These are phyloP conservation scores for Pelodytes ibericus DNA, from an alignment of 2,797 vertebrate species.

Conservation along the genomic window DNA sequence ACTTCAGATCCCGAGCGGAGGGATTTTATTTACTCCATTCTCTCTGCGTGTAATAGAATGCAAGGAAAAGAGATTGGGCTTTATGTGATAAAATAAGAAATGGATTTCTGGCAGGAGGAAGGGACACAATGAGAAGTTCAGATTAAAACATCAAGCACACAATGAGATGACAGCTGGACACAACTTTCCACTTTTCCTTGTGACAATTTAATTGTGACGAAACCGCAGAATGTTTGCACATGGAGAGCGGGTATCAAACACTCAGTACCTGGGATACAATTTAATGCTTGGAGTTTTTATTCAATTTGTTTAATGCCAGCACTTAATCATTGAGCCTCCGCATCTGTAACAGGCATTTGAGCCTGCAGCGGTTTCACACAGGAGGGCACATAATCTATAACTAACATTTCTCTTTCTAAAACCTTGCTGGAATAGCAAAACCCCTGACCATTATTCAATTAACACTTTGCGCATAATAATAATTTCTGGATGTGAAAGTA, in stretches of 20 bases:
- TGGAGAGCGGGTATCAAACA: conserved; percentile 69
- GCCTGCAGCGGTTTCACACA: conserved; percentile 60
- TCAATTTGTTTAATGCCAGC: conserved; percentile 82
- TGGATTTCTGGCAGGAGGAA: conserved; percentile 51
- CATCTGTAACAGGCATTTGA: conserved; percentile 62
- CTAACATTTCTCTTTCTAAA: conserved; percentile 70
- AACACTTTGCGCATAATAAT: too few species aligned
- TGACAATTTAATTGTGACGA: conserved; percentile 76
- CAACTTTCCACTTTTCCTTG: conserved; percentile 63
- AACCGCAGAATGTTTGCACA: conserved; percentile 62
- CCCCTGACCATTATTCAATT: too few species aligned
- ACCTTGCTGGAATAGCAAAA: conserved; percentile 62
- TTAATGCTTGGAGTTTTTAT: conserved; percentile 71
- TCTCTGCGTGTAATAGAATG: conserved; percentile 57
- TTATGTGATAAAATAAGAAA: conserved; percentile 57
- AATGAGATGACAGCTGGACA: conserved; percentile 57
- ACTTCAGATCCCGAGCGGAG: conserved; percentile 51
- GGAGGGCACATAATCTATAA: conserved; percentile 75
- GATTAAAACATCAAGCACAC: conserved; percentile 58
- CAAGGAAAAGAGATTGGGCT: conserved; percentile 54
- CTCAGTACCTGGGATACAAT: conserved; percentile 72
- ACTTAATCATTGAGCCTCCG: conserved; percentile 73
- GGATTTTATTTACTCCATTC: conserved; percentile 60
- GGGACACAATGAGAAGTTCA: conserved; percentile 21
- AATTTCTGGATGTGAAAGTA: too few species aligned